Evolutionary conservation across 2,113 vertebrate genomes (phyloP).

Genomic region (Mellivora capensis): DNA sequence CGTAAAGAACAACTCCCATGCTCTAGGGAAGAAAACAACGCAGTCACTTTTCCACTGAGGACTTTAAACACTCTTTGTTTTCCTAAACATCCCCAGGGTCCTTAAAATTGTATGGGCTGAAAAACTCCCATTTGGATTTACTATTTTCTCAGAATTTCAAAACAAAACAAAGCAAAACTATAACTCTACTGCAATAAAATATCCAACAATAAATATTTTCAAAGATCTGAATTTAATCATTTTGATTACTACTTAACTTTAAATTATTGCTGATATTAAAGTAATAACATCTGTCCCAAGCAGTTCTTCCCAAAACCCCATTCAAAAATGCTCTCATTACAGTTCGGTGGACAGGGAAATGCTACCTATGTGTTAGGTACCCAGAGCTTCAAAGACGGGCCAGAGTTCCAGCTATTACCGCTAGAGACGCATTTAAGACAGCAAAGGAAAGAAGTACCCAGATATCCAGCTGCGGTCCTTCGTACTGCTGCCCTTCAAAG

Average conservation of each 20-base stretch:
- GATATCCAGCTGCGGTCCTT: constrained; percentile 98
- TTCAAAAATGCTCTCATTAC: not conserved
- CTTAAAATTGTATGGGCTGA: constrained; percentile 1
- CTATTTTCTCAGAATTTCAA: constrained; percentile 1
- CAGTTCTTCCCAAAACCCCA: not conserved
- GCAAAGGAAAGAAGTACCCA: constrained; percentile 87
- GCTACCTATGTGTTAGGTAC: not conserved
- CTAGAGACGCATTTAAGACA: not conserved
- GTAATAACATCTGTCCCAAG: constrained; percentile 12
- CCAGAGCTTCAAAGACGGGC: not conserved
- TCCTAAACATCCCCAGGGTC: not conserved
- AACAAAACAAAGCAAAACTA: not conserved
- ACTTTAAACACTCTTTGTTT: not conserved
- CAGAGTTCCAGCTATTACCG: not conserved
- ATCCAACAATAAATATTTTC: not conserved
- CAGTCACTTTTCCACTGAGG: not conserved
- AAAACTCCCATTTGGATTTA: constrained; percentile 23
- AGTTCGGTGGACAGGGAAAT: not conserved
- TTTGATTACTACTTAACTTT: constrained; percentile 33
- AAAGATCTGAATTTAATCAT: constrained; percentile 39
- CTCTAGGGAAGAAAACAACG: constrained; percentile 84
- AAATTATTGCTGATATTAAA: not conserved
- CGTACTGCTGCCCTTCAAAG: constrained; percentile 98
- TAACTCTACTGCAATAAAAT: not conserved
- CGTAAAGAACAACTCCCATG: constrained; percentile 98